Evolutionary conservation across 2,113 vertebrate genomes (phyloP), one percentile per base, ranked within the genome.

Genomic region (Oophaga pumilio): DNA sequence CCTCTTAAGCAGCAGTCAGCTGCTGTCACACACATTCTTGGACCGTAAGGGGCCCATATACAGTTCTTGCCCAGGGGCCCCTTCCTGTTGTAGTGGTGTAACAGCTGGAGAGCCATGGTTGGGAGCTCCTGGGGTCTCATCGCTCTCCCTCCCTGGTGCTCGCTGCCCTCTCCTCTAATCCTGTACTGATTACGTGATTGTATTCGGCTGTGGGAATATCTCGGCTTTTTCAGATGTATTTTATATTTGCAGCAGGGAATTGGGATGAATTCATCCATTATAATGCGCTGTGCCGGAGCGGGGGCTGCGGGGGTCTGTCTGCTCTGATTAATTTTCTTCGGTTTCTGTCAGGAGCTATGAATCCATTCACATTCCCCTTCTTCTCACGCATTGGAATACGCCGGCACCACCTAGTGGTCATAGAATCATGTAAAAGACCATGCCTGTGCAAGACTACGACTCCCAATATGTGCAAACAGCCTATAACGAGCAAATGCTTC

Each of bases 121-220:
- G 12, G 12, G 12, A 8, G 8, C 53, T 56, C 53, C 53, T 56
- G 53, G 53, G 53, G 28, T 20, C 60, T 50, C 8, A 18, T 14
- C 28, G 8, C 11, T 3, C 2, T 26, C 66, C 82, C n/a, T 64
- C 57, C 52, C 24, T 56, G 1, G 8, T 26, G 10, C 9, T 33
- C 66, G 56, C 66, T 64, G 50, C n/a, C n/a, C n/a, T n/a, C n/a
- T n/a, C 33, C 33, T 4, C 8, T 73, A 57, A 76, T 85, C 83
- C 28, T 18, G 7, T 33, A 74, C 83, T 85, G 83, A 71, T 85
- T 85, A 85, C 28, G 59, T 76, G 9, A 24, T 17, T 69, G 28
- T n/a, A 50, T 82, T 82, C 7, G 82, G 28, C 64, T 26, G 43
- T 69, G 64, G 64, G 43, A 68, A 69, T 26, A 68, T 43, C 43